Base-by-base conservation (phyloP, 2,888 invertebrate genomes). In the Oxycera nigricornis region DNA sequence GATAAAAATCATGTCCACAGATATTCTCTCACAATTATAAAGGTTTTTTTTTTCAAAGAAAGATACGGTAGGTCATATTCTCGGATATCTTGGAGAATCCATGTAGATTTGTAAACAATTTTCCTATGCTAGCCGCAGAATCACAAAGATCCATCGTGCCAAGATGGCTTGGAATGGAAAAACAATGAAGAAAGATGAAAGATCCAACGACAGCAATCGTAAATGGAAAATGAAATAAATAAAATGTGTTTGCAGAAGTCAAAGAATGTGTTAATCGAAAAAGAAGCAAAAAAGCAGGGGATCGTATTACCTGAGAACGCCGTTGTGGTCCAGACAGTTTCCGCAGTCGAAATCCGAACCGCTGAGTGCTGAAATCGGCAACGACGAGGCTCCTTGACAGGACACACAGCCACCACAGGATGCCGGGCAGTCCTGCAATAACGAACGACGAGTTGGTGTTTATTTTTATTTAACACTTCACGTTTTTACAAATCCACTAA, bases 331-430 rank as follows among this genome's bases (percentile, higher is more conserved):
- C 74, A 86, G 85, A 80, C 86, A 86, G 79, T 82, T 83, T 78
- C 84, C 86, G 79, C 86, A 84, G 78, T 86, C 86, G 72, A 85
- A 86, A 78, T 86, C 86, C 79, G 83, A 82, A 79, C 81, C 81
- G 78, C 83, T 82, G 72, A 86, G 79, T 74, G 83, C 81, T 79
- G 84, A 82, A 77, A 85, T 84, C 76, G 85, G 84, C 77, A 85
- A 80, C 76, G 83, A 83, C 76, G 84, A 84, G 77, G 82, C 81
- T 78, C 83, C 84, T 79, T 85, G 85, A 80, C 86, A 86, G 79
- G 84, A 85, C 77, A 83, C 81, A 77, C 85, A 85, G 78, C 86
- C 86, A 79, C 84, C 84, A 80, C 86, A 86, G 80, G 85, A 83
- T 75, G 84, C 83, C 78, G 84, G 82, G 80, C 86, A 86, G 82